These are phyloP conservation scores for Heteromyza rotundicornis DNA, from an alignment of 2,888 invertebrate species.

Conservation along the genomic window DNA sequence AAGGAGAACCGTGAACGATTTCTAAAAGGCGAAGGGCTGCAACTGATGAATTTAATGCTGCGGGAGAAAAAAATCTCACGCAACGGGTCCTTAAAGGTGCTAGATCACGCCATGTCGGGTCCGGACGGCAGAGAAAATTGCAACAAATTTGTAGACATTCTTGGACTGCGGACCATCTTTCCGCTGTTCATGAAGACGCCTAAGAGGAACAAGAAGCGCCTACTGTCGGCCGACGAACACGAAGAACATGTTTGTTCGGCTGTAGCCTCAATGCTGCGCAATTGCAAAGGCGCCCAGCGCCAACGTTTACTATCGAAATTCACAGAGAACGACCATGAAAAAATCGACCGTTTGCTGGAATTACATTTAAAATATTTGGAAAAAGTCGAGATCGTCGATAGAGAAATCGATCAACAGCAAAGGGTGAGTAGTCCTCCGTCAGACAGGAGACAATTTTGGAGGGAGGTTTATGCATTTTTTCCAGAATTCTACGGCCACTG, in stretches of 20 bases:
- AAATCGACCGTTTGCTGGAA: constrained; percentile 95
- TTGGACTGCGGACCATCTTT: constrained; percentile 94
- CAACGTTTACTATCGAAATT: constrained; percentile 94
- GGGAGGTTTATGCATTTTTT: constrained; percentile 8
- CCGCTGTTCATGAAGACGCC: constrained; percentile 99
- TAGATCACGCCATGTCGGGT: constrained; percentile 97
- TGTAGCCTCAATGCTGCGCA: constrained; percentile 89
- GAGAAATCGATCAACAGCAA: constrained; percentile 70
- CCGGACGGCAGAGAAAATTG: constrained; percentile 94
- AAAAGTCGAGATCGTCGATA: constrained; percentile 86
- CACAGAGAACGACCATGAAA: constrained; percentile 97
- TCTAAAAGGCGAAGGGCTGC: constrained; percentile 92
- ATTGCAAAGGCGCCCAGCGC: constrained; percentile 89
- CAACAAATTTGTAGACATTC: constrained; percentile 96
- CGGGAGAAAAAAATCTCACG: constrained; percentile 96
- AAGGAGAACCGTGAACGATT: constrained; percentile 89
- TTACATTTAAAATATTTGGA: constrained; percentile 96
- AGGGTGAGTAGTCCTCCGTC: constrained; percentile 47
- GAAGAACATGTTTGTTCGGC: constrained; percentile 96
- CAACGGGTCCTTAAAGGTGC: constrained; percentile 93
- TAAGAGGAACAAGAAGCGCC: constrained; percentile 77
- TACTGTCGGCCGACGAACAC: constrained; percentile 85
- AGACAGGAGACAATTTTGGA: not conserved
- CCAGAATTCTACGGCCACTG: constrained; percentile 58
- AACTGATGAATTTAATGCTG: constrained; percentile 99